Conservation (phyloP, 1,140 invertebrate genomes). For the Pseudomyrmex pallidus region DNA sequence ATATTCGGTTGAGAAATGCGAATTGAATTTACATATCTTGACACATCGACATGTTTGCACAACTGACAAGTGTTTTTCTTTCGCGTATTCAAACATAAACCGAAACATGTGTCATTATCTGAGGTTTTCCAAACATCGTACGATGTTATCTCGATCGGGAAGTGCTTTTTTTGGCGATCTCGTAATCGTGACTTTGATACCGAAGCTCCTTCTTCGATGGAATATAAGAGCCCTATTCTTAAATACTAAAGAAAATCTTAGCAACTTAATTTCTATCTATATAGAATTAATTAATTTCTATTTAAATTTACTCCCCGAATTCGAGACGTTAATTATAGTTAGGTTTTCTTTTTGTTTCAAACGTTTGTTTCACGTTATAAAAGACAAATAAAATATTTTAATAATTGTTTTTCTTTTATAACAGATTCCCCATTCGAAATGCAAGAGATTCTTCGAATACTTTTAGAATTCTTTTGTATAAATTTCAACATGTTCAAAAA, state of each 20-base stretch:
- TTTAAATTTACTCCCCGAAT: neutral
- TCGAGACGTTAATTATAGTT: no score
- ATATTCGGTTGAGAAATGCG: neutral
- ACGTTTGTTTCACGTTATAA: no score
- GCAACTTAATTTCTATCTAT: neutral
- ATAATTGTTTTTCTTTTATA: no score
- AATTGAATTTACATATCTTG: slow-evolving; percentile 10
- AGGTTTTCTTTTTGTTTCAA: no score
- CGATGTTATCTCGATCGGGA: slow-evolving; percentile 44
- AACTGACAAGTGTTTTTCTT: slow-evolving; percentile 1
- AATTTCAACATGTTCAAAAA: no score
- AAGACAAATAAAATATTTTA: no score
- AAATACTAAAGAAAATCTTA: slow-evolving; percentile 40
- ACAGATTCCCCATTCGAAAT: no score
- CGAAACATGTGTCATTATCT: neutral
- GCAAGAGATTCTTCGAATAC: no score
- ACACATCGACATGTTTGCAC: slow-evolving; percentile 28
- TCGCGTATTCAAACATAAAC: neutral
- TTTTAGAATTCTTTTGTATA: no score
- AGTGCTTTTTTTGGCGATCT: slow-evolving; percentile 6
- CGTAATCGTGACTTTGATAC: slow-evolving; percentile 12
- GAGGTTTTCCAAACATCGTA: neutral
- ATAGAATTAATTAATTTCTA: neutral
- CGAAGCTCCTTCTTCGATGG: slow-evolving; percentile 59
- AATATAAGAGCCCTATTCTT: slow-evolving; percentile 73